A percentile compares a stretch with the other conserved stretches of the same genome.
phyloP scores from a whole-genome alignment of 1,140 invertebrate genomes.

The Mizuhopecten yessoensis region DNA sequence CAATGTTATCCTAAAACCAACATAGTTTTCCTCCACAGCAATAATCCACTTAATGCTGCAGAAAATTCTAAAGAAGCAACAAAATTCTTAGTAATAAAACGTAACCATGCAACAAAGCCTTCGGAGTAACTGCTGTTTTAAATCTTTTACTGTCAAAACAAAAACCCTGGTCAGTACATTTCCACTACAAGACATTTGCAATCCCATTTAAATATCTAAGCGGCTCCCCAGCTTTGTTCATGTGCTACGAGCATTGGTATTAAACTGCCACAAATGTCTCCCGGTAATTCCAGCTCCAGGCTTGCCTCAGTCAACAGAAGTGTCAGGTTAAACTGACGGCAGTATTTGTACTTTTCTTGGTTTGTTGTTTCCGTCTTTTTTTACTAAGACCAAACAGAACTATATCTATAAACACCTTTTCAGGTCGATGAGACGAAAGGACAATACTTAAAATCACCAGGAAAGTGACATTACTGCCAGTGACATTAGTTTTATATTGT shows the following conservation, averaged over 20 bases:
- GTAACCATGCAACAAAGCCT: too few species aligned
- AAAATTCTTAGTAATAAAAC: too few species aligned
- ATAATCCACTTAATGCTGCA: too few species aligned
- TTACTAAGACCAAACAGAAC: not conserved
- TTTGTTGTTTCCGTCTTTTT: not conserved
- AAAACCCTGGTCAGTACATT: not conserved
- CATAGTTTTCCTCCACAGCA: too few species aligned
- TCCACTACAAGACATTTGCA: not conserved
- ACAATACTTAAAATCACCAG: not conserved
- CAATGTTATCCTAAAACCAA: too few species aligned
- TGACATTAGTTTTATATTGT: not conserved
- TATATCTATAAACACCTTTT: not conserved
- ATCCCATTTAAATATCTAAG: not conserved
- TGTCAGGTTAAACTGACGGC: not conserved
- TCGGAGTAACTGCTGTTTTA: too few species aligned
- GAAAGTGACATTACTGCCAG: not conserved
- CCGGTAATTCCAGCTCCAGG: not conserved
- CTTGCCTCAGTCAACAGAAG: not conserved
- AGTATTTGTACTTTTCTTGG: not conserved
- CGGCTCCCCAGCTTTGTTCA: not conserved
- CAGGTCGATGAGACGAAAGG: not conserved
- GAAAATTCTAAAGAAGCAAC: too few species aligned
- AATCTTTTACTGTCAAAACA: too few species aligned
- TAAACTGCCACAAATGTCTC: slow-evolving; percentile 12
- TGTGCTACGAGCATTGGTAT: not conserved